phyloP scores from a whole-genome alignment of 2,888 invertebrate species.

The Brenthis ino region DNA sequence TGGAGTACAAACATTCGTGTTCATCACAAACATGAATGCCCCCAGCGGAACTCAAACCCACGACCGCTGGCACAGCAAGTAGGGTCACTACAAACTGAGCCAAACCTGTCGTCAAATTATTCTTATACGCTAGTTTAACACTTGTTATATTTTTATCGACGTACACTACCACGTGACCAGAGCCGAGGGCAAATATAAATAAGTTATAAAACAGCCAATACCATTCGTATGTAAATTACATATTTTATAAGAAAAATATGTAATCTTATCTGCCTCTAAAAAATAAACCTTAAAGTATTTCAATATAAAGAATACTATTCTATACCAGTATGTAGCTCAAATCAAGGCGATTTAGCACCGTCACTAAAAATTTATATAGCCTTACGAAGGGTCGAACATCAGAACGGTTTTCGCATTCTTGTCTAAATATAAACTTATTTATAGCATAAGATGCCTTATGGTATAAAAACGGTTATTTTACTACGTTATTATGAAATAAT shows the following conservation, averaged over 20 bases:
- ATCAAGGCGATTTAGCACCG: conserved; percentile 24
- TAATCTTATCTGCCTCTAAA: neutral
- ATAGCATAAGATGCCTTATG: conserved; percentile 7
- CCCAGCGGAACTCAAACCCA: too few species aligned
- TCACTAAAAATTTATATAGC: conserved; percentile 50
- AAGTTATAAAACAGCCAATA: too few species aligned
- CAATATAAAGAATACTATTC: neutral
- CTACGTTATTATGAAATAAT: neutral
- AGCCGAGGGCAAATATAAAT: too few species aligned
- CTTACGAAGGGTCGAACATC: conserved; percentile 57
- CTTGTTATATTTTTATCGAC: too few species aligned
- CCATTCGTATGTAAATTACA: neutral
- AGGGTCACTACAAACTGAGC: too few species aligned
- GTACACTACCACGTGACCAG: too few species aligned
- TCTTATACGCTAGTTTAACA: too few species aligned
- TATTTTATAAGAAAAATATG: conserved; percentile 8
- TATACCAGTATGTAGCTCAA: neutral
- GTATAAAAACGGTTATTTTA: conserved; percentile 3
- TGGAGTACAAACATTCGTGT: too few species aligned
- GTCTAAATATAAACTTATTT: conserved; percentile 43
- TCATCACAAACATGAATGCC: too few species aligned
- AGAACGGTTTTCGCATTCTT: conserved; percentile 47
- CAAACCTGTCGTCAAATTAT: too few species aligned
- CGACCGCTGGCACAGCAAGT: too few species aligned
- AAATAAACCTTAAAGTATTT: conserved; percentile 1